phyloP scores from a whole-genome alignment of 2,113 vertebrate species.

The Otolemur garnettii region DNA sequence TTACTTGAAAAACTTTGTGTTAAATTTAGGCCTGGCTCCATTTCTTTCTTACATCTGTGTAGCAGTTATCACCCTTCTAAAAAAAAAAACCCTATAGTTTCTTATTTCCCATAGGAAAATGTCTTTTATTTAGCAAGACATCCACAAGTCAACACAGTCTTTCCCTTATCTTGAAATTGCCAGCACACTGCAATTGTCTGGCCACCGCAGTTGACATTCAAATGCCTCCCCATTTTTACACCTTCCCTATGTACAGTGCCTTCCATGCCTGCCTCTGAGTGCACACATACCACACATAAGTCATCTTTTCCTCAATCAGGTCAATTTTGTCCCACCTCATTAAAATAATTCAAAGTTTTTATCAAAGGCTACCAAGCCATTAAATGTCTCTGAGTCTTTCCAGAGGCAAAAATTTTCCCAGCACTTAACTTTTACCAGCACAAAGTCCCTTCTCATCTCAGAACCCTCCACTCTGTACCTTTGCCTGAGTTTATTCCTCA shows the following conservation, averaged over 20 bases:
- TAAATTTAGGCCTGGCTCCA: not conserved
- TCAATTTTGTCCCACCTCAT: not conserved
- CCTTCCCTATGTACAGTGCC: not conserved
- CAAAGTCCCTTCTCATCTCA: not conserved
- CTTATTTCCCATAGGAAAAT: not conserved
- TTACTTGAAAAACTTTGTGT: not conserved
- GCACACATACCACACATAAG: no score
- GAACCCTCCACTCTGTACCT: not conserved
- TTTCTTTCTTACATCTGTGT: not conserved
- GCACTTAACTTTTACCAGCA: not conserved
- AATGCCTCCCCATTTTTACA: accelerated
- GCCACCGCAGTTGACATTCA: not conserved
- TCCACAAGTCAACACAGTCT: no score
- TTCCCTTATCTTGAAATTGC: not conserved
- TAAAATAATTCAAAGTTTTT: not conserved
- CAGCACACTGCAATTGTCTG: accelerated
- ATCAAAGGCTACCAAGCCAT: not conserved
- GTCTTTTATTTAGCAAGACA: no score
- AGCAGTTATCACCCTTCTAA: not conserved
- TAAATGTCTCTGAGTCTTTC: not conserved
- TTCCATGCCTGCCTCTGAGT: not conserved
- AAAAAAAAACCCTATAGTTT: accelerated
- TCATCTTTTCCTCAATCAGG: not conserved
- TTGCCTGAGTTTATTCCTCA: not conserved
- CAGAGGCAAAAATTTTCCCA: not conserved